A percentile compares a stretch with the other conserved stretches of the same genome.
phyloP scores from a whole-genome alignment of 2,113 vertebrate genomes.

The Opisthocomus hoazin region DNA sequence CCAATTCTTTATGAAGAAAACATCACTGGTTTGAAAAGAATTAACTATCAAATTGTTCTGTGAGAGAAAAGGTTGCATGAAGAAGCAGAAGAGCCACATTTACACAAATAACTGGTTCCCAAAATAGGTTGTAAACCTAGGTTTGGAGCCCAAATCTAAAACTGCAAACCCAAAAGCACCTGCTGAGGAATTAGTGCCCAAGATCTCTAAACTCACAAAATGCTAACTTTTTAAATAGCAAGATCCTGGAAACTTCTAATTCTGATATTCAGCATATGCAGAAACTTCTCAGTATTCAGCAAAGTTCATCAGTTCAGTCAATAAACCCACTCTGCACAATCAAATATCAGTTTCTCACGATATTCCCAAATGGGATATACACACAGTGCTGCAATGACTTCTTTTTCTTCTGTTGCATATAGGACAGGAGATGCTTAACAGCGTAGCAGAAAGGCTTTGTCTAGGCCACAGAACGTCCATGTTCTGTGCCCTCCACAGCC shows the following conservation, averaged over 20 bases:
- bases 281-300: not conserved
- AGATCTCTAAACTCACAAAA: not conserved
- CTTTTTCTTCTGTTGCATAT: not conserved
- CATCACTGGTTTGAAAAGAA: not conserved
- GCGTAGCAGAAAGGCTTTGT: not conserved
- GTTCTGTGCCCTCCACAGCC: not conserved
- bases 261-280: not conserved
- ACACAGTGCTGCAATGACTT: not conserved
- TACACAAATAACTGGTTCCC: not conserved
- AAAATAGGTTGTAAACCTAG: not conserved
- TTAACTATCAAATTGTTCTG: not conserved
- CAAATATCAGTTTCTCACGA: not conserved
- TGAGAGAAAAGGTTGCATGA: not conserved
- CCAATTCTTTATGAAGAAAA: not conserved
- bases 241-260: not conserved
- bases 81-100: not conserved
- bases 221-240: not conserved
- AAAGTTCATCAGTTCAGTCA: not conserved
- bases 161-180: not conserved
- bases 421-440: not conserved
- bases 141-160: not conserved
- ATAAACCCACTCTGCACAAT: not conserved
- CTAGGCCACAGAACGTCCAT: accelerated
- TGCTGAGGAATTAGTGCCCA: not conserved
- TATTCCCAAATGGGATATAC: not conserved